These are phyloP conservation scores for Rhinatrema bivittatum DNA, from an alignment of 2,797 vertebrate species.

Conservation along the genomic window DNA sequence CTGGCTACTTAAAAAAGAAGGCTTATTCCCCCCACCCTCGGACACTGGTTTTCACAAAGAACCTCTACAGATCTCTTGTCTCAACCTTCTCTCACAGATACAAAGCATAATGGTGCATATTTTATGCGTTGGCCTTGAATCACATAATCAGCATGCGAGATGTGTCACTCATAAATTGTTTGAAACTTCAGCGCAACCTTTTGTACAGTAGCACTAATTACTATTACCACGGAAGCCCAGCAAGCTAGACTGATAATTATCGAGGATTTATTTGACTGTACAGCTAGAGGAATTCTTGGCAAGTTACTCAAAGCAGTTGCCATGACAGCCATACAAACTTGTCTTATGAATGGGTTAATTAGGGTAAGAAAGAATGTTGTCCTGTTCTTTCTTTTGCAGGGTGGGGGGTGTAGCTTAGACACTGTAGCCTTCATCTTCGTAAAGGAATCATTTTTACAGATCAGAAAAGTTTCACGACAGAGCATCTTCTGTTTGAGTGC, in stretches of 20 bases:
- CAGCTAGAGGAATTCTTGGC: constrained; percentile 77
- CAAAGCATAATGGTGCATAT: constrained; percentile 8
- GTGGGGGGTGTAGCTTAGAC: too few relatives aligned
- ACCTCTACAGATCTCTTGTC: constrained; percentile 8
- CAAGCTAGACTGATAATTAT: constrained; percentile 89
- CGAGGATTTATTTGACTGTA: constrained; percentile 84
- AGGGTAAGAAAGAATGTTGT: constrained; percentile 73
- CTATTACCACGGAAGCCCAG: constrained; percentile 79
- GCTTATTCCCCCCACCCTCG: neutral
- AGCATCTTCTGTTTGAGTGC: too few relatives aligned
- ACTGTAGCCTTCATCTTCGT: too few relatives aligned
- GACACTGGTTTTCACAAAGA: neutral
- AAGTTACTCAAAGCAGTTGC: constrained; percentile 69
- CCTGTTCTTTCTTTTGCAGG: constrained; percentile 46
- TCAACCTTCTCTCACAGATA: neutral
- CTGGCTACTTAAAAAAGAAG: too few relatives aligned
- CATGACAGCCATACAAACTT: constrained; percentile 72
- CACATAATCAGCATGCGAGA: constrained; percentile 63
- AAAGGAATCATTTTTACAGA: too few relatives aligned
- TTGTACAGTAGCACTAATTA: constrained; percentile 82
- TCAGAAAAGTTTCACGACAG: too few relatives aligned
- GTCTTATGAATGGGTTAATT: constrained; percentile 78
- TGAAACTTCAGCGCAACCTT: constrained; percentile 80
- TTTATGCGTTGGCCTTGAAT: constrained; percentile 29
- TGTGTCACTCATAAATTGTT: constrained; percentile 79